Conservation (phyloP, 2,113 vertebrate species). For the Zosterops hypoxanthus region DNA sequence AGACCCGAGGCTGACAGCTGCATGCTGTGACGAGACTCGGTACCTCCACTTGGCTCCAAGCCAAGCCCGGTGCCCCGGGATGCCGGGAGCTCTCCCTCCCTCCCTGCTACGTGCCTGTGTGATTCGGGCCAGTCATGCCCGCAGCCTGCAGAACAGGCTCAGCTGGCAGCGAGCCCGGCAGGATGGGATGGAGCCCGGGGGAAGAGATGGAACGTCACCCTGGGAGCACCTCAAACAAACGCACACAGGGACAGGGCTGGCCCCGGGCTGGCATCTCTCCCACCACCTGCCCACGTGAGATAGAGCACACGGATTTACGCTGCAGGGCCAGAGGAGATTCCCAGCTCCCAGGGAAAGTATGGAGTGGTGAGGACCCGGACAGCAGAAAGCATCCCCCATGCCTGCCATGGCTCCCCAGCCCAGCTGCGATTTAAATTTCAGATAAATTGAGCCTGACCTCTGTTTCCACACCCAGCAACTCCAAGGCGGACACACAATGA, state of each 20-base stretch:
- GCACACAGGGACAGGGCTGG: not conserved
- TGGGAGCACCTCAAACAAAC: not conserved
- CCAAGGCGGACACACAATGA: not conserved
- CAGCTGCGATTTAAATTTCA: not conserved
- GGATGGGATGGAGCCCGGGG: not conserved
- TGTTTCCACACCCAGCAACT: conserved; percentile 18
- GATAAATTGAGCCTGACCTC: not conserved
- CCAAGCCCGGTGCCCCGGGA: not conserved
- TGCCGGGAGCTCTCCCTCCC: not conserved
- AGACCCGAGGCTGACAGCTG: not conserved
- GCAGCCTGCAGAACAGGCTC: conserved; percentile 25
- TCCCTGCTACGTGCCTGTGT: not conserved
- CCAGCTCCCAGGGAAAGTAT: not conserved
- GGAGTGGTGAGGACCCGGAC: not conserved
- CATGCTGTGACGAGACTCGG: accelerated
- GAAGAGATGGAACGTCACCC: not conserved
- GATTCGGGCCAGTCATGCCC: not conserved
- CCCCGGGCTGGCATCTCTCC: not conserved
- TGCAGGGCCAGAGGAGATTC: not conserved
- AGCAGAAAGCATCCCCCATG: not conserved
- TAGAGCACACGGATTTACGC: not conserved
- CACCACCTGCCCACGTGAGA: not conserved
- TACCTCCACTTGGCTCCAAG: not conserved
- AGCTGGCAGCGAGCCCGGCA: not conserved
- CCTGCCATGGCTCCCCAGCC: not conserved